These are phyloP conservation scores for Gouania willdenowi DNA, from an alignment of 2,797 vertebrate species.

Conservation along the genomic window DNA sequence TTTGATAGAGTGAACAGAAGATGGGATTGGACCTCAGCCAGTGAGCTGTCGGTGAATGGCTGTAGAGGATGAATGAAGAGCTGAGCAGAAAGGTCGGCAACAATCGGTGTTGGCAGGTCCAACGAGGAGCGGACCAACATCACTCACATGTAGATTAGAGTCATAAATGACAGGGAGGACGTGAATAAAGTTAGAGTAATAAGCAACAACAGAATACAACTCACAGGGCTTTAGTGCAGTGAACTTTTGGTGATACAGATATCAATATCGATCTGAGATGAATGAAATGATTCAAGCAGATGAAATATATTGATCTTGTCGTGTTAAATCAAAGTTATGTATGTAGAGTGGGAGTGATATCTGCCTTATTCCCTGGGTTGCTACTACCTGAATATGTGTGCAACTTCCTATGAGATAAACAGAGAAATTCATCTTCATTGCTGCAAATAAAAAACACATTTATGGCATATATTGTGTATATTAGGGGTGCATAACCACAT, in stretches of 20 bases:
- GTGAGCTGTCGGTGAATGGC: constrained; percentile 30
- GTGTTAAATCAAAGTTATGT: too few species aligned
- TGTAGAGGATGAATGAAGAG: constrained; percentile 46
- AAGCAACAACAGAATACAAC: constrained; percentile 12
- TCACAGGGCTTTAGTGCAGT: constrained; percentile 4
- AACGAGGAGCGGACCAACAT: constrained; percentile 37
- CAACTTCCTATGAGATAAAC: too few species aligned
- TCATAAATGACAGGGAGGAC: constrained; percentile 17
- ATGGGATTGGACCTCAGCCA: constrained; percentile 46
- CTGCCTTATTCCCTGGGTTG: too few species aligned
- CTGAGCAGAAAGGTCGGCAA: constrained; percentile 48
- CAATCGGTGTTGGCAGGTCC: constrained; percentile 47
- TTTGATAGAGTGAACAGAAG: constrained; percentile 56
- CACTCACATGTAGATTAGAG: constrained; percentile 36
- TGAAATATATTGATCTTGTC: too few species aligned
- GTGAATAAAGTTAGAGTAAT: constrained; percentile 36
- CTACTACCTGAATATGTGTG: too few species aligned
- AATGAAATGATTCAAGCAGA: constrained; percentile 9
- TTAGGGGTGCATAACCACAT: too few species aligned
- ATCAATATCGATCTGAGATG: constrained; percentile 16
- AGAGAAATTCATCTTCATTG: too few species aligned
- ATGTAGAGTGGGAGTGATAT: too few species aligned
- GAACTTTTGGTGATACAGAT: constrained; percentile 9
- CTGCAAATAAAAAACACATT: too few species aligned
- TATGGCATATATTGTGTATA: too few species aligned